Evolutionary conservation across 2,888 invertebrate species (phyloP).

Genomic region (Mythimna vitellina): DNA sequence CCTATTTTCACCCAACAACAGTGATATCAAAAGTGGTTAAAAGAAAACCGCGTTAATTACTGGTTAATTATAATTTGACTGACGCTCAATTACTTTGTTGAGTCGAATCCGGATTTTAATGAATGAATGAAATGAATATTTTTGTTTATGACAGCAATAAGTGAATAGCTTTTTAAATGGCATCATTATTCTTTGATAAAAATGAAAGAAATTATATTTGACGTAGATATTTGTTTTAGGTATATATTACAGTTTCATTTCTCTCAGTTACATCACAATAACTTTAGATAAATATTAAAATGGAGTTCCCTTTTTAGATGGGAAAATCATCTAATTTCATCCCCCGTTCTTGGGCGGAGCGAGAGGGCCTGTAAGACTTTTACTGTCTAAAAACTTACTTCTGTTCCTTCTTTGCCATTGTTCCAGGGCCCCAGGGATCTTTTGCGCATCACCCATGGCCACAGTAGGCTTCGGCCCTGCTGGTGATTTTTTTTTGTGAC

Average conservation of each 20-base stretch:
- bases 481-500: no score
- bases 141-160: constrained; percentile 11
- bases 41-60: constrained; percentile 21
- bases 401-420: no score
- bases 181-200: not conserved
- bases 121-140: constrained; percentile 19
- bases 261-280: not conserved
- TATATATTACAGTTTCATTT: not conserved
- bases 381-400: no score
- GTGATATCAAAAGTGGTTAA: not conserved
- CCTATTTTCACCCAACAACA: not conserved
- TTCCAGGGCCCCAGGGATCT: no score
- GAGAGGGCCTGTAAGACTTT: no score
- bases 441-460: no score
- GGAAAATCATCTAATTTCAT: no score
- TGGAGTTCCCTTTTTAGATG: no score
- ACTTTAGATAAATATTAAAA: no score
- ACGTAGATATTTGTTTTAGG: not conserved
- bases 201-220: not conserved
- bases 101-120: constrained; percentile 3
- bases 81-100: constrained; percentile 18
- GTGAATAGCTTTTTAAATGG: not conserved
- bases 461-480: no score
- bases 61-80: constrained; percentile 37
- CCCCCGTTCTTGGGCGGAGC: no score